A percentile compares a stretch with the other conserved stretches of the same genome.
Evolutionary conservation across 1,140 invertebrate species (phyloP).

Genomic region (Zaprionus inermis): DNA sequence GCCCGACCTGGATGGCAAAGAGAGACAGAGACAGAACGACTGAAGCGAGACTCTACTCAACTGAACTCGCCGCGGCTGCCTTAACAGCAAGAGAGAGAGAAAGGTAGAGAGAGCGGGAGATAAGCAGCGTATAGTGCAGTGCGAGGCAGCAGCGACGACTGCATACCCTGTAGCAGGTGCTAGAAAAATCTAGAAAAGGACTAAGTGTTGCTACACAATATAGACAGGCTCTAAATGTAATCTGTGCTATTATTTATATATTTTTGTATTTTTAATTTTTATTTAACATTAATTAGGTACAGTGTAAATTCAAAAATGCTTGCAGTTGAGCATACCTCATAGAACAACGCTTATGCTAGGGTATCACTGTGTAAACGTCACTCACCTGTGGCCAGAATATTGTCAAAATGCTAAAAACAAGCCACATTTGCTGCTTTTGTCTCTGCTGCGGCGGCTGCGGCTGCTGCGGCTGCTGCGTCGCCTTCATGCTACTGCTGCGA

Average conservation of each 20-base stretch:
- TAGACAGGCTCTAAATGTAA: no score
- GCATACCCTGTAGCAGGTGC: constrained; percentile 4
- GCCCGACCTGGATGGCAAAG: not conserved
- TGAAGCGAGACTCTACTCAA: not conserved
- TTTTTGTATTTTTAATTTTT: not conserved
- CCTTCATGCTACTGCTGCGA: constrained; percentile 26
- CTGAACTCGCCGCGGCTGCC: not conserved
- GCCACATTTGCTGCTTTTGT: constrained; percentile 41
- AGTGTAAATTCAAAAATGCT: not conserved
- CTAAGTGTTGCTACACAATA: no score
- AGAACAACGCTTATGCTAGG: not conserved
- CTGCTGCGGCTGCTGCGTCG: constrained; percentile 48
- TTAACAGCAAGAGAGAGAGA: not conserved
- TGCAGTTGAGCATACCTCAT: not conserved
- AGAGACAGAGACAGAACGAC: not conserved
- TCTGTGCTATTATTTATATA: no score
- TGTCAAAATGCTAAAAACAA: constrained; percentile 63
- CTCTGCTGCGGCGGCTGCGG: constrained; percentile 22
- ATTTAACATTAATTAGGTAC: not conserved
- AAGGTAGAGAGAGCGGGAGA: not conserved
- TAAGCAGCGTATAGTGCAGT: not conserved
- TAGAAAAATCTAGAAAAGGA: no score
- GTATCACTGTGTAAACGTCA: constrained; percentile 19
- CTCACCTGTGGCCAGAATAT: constrained; percentile 70
- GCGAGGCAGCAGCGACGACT: not conserved